Conservation (phyloP, 2,113 vertebrate species). For the Stigmatopora argus region DNA sequence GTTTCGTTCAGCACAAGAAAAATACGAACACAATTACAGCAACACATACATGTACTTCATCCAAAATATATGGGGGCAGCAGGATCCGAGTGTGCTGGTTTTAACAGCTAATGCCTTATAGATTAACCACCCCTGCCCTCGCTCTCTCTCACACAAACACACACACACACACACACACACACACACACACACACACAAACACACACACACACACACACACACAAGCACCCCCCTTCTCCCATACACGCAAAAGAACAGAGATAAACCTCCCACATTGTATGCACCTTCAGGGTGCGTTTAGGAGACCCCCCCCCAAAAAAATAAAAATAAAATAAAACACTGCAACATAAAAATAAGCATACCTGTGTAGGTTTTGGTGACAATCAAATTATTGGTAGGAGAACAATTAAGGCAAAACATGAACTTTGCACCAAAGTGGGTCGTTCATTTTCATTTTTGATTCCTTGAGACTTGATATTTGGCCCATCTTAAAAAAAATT, state of each 20-base stretch:
- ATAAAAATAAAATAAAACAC: conserved; percentile 12
- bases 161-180: no score
- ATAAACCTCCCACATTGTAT: conserved; percentile 65
- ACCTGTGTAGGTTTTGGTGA: neutral
- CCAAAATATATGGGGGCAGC: conserved; percentile 60
- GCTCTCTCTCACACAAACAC: neutral
- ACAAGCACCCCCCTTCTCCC: neutral
- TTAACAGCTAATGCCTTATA: conserved; percentile 71
- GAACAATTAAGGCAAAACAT: conserved; percentile 29
- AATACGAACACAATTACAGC: conserved; percentile 16
- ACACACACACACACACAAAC: no score
- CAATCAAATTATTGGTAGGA: neutral
- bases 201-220: no score
- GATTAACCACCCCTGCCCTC: conserved; percentile 69
- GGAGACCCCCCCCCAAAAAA: neutral
- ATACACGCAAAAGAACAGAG: conserved; percentile 33
- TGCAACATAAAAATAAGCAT: neutral
- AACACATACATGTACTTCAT: conserved; percentile 18
- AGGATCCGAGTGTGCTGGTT: conserved; percentile 67
- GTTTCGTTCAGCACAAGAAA: conserved; percentile 33
- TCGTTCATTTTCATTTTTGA: no score
- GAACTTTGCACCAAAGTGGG: conserved; percentile 40
- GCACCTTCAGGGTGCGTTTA: conserved; percentile 27
- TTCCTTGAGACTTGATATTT: no score
- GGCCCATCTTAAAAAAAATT: no score